Base-by-base conservation (phyloP, 2,113 vertebrate species). In the Stictonetta naevosa region DNA sequence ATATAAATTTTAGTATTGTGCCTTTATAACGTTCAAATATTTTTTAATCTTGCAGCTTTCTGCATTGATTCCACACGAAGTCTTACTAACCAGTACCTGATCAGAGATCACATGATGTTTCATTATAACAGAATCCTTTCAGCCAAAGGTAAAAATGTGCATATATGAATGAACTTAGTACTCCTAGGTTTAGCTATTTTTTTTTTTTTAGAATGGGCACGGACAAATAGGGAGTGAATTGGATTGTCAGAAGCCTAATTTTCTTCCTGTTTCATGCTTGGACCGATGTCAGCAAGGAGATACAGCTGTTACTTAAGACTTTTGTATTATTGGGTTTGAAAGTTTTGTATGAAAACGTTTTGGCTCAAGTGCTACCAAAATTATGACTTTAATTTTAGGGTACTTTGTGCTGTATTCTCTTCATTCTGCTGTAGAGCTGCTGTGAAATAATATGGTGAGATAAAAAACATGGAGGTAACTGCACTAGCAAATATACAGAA, bases 61-160 rank as follows among this genome's bases (percentile, higher is more conserved):
- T 98, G 98, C 96, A 97, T 97, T 92, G 97, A 96, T 83, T 98
- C 98, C n/a, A 98, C 97, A 92, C 98, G 83, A 95, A 99, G 96
- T 96, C 91, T 98, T 82, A 98, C 97, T 36, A 97, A 95, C 77
- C 98, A 99, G 74, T 98, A 98, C 90, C 97, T 98, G 95, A 95
- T 99, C 96, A 98, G 98, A 97, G 98, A 99, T 91, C 99, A 99
- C 97, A 99, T 99, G 99, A 62, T 99, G 92, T 98, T 98, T 96
- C 99, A 99, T 97, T 99, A 99, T 96, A 99, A 98, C 97, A 99
- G 98, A 97, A 97, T 99, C 90, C 98, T 99, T 97, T 98, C 98
- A 73, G 99, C 99, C 87, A 99, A 99, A 99, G 99, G 99, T 99
- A 98, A 98, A 97, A 85, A 86, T 22, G 13, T 89, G 8, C 64